Conservation (phyloP, 2,797 vertebrate genomes). For the Antrozous pallidus region DNA sequence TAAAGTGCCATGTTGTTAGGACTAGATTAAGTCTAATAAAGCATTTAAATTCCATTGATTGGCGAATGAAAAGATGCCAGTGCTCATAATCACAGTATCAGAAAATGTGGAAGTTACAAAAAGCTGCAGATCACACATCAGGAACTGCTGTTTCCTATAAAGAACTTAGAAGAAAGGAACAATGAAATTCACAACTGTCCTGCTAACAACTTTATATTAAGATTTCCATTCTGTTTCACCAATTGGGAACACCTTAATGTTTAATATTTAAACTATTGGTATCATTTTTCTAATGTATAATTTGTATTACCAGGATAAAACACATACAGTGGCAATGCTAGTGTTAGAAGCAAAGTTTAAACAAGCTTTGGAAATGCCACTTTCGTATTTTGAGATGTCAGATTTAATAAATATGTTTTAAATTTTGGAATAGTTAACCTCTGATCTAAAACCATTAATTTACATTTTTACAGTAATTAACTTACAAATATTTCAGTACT, state of each 20-base stretch:
- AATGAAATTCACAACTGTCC: not conserved
- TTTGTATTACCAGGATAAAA: conserved; percentile 38
- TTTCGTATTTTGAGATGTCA: conserved; percentile 60
- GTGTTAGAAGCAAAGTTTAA: conserved; percentile 40
- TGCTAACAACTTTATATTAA: conserved; percentile 9
- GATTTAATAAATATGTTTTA: conserved; percentile 52
- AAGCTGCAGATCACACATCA: not conserved
- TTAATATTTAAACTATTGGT: conserved; percentile 75
- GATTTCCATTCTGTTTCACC: conserved; percentile 66
- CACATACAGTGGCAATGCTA: conserved; percentile 4
- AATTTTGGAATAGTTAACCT: conserved; percentile 39
- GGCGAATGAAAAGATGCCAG: conserved; percentile 17
- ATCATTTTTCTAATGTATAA: conserved; percentile 73
- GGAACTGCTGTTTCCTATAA: not conserved
- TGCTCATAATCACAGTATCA: conserved; percentile 2
- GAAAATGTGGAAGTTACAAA: not conserved
- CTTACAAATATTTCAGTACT: conserved; percentile 35
- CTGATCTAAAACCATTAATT: conserved; percentile 20
- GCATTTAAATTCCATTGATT: not conserved
- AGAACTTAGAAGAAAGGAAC: not conserved
- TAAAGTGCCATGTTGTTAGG: not conserved
- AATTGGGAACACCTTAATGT: conserved; percentile 68
- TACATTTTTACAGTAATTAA: conserved; percentile 18
- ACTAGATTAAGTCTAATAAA: conserved; percentile 25
- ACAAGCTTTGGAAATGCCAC: conserved; percentile 44